Percentiles rank a stretch among this genome's conserved stretches.
phyloP scores from a whole-genome alignment of 2,113 vertebrate species.

The Rhea americana region DNA sequence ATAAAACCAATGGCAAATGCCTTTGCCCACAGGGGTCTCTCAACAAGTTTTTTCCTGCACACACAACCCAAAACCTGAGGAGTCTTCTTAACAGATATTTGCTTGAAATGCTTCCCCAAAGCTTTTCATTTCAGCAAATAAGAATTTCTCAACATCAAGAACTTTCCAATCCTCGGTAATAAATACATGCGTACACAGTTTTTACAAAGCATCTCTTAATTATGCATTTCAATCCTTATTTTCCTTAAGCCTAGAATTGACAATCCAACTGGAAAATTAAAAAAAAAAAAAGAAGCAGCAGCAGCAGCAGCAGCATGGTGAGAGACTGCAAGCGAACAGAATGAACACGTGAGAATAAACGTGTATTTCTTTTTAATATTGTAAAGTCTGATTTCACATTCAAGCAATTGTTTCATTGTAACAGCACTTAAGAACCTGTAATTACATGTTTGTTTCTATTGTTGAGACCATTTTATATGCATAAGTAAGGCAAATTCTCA shows the following conservation, averaged over 20 bases:
- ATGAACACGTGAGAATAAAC: not conserved
- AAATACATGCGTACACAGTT: not conserved
- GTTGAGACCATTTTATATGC: not conserved
- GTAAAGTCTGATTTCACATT: conserved; percentile 1
- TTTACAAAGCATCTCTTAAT: not conserved
- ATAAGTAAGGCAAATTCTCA: not conserved
- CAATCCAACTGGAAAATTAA: not conserved
- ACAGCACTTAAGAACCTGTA: not conserved
- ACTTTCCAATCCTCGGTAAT: not conserved
- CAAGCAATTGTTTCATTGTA: conserved; percentile 15
- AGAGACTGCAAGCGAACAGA: not conserved
- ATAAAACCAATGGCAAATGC: accelerated
- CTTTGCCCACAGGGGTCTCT: not conserved
- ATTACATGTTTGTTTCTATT: not conserved
- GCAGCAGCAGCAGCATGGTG: not conserved
- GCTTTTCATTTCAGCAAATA: not conserved
- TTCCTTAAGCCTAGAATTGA: conserved; percentile 11
- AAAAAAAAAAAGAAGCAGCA: not conserved
- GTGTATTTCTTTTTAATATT: not conserved
- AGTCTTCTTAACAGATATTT: not conserved
- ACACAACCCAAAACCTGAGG: not conserved
- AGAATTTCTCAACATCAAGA: not conserved
- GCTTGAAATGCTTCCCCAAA: not conserved
- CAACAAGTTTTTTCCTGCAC: not conserved
- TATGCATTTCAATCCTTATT: not conserved